Base-by-base conservation (phyloP, 2,113 vertebrate genomes). In the Melanotaenia duboulayi region DNA sequence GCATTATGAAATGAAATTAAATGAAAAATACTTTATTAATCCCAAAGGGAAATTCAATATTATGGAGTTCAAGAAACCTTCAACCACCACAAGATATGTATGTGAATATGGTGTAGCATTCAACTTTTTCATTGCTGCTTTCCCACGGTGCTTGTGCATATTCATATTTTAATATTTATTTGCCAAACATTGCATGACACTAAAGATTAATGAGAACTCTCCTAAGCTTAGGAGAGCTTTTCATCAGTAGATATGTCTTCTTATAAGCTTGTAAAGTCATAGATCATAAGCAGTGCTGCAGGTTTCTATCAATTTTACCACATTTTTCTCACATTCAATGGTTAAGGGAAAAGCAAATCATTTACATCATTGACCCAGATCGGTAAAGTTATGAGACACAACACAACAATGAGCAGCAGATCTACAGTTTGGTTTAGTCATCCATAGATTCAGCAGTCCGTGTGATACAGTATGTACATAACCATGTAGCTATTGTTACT, bases 81-180 rank as follows among this genome's bases (percentile, higher is more conserved):
- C 20, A 69, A 54, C 59, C 50, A 66, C 35, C 24, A 32, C 44
- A 52, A 59, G 35, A 78, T 25, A 39, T 48, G 20, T 64, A 57
- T 67, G 11, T 17, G 20, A 60, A 48, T 65, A 58, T 60, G 62
- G 32, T 71, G 40, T 1, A 17, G 54, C 24, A 7, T 46, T 24
- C 23, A 20, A 24, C 10, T 44, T 39, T 54, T n/a, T 46, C 19
- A 8, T 35, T 50, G 32, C 52, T 66, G 19, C 54, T 61, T 52
- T 66, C 62, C 62, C 54, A 46, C 7, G 25, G 39, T 71, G 49
- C 56, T 42, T 35, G 44, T 71, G 37, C 55, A 62, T 20, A 11
- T 68, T 24, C 11, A 19, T 44, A 7, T 56, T 62, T 67, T 25
- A 66, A 11, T 46, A 12, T 1, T 57, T 19, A 35, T 51, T 28